Percentiles rank a stretch among this genome's conserved stretches.
Conservation (phyloP, 2,113 vertebrate genomes). For the Talpa occidentalis region DNA sequence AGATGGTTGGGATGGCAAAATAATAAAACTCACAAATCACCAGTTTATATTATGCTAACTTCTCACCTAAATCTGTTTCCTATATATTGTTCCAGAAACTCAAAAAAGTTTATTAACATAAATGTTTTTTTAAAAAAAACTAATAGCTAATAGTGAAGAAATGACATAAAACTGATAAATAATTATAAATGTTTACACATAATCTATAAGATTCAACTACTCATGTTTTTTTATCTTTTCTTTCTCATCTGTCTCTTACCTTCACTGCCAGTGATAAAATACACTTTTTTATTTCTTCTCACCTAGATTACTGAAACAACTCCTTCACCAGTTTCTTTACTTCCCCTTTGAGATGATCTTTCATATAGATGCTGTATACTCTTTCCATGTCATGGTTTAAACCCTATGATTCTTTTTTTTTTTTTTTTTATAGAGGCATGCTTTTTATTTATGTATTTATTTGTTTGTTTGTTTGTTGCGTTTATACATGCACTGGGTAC, state of each 20-base stretch:
- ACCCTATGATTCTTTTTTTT: not conserved
- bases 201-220: not conserved
- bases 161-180: not conserved
- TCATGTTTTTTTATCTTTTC: not conserved
- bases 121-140: not conserved
- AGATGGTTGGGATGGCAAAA: not conserved
- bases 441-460: no score
- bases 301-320: not conserved
- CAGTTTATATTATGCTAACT: not conserved
- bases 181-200: not conserved
- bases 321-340: not conserved
- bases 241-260: not conserved
- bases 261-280: not conserved
- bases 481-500: no score
- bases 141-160: not conserved
- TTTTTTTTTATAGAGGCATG: no score
- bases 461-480: no score
- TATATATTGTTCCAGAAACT: not conserved
- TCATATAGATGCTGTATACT: not conserved
- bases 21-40: not conserved
- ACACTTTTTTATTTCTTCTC: slow-evolving; percentile 13
- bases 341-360: not conserved
- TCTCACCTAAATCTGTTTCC: not conserved
- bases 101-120: not conserved
- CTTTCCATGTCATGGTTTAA: not conserved